phyloP scores from a whole-genome alignment of 1,140 invertebrate genomes.

The Drosophila funebris region DNA sequence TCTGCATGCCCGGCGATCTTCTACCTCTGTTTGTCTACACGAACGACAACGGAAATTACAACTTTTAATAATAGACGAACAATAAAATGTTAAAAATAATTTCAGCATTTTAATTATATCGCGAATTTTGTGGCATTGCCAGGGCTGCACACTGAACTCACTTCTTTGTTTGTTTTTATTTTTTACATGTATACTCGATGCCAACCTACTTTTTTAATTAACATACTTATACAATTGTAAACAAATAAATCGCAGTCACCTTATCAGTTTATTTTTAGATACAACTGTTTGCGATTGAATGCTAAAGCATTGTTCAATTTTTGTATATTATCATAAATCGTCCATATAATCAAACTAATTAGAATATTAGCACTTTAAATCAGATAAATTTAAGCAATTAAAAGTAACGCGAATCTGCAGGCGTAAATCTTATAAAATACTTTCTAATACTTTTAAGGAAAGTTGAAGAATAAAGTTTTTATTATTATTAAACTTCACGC shows the following conservation, averaged over 20 bases:
- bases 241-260: slow-evolving; percentile 17
- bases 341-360: neutral
- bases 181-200: slow-evolving; percentile 25
- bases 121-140: neutral
- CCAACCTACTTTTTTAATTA: slow-evolving; percentile 33
- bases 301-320: neutral
- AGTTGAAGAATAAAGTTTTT: too few species aligned
- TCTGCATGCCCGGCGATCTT: neutral
- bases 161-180: slow-evolving; percentile 28
- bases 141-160: slow-evolving; percentile 12
- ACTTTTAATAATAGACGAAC: neutral
- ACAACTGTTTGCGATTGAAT: neutral
- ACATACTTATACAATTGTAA: slow-evolving; percentile 11
- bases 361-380: neutral
- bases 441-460: too few species aligned
- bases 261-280: slow-evolving; percentile 32
- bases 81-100: slow-evolving; percentile 9
- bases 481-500: too few species aligned
- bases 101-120: slow-evolving; percentile 13
- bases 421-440: too few species aligned
- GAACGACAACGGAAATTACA: slow-evolving; percentile 4
- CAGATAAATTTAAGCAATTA: neutral
- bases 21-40: neutral
- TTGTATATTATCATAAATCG: neutral
- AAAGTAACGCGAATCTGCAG: neutral